A percentile compares a stretch with the other conserved stretches of the same genome.
phyloP scores from a whole-genome alignment of 2,797 vertebrate genomes.

The Sarcophilus harrisii region DNA sequence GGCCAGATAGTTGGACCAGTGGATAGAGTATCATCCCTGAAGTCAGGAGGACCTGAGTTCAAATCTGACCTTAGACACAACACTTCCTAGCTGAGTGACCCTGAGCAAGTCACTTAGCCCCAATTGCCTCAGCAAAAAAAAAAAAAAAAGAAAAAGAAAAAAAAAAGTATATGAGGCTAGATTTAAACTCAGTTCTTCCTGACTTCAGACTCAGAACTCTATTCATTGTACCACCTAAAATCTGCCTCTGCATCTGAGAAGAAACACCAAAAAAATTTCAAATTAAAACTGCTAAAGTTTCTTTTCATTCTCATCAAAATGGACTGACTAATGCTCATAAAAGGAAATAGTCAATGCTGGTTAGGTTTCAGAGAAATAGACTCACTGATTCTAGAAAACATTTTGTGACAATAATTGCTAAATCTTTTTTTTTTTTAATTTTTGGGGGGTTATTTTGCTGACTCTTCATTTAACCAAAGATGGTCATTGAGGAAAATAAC shows the following conservation, averaged over 20 bases:
- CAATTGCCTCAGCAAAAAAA: too few species aligned
- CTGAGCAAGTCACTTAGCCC: too few species aligned
- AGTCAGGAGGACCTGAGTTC: too few species aligned
- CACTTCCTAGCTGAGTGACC: too few species aligned
- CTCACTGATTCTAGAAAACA: background rate
- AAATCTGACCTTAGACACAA: too few species aligned
- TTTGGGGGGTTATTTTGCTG: background rate
- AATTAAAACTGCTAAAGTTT: background rate
- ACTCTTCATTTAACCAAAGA: background rate
- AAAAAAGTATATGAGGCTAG: background rate
- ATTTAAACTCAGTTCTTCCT: background rate
- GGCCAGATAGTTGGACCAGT: too few species aligned
- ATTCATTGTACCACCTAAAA: background rate
- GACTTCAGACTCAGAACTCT: background rate
- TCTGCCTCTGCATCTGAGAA: background rate
- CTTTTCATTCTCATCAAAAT: background rate
- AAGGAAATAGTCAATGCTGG: background rate
- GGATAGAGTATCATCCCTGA: background rate
- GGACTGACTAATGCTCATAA: background rate
- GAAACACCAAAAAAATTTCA: background rate
- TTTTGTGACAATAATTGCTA: background rate
- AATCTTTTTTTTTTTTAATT: background rate
- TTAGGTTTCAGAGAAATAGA: background rate
- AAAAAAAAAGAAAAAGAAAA: too few species aligned
- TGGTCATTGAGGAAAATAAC: background rate